Conservation (phyloP, 2,888 invertebrate genomes). For the Heliconius cydno region DNA sequence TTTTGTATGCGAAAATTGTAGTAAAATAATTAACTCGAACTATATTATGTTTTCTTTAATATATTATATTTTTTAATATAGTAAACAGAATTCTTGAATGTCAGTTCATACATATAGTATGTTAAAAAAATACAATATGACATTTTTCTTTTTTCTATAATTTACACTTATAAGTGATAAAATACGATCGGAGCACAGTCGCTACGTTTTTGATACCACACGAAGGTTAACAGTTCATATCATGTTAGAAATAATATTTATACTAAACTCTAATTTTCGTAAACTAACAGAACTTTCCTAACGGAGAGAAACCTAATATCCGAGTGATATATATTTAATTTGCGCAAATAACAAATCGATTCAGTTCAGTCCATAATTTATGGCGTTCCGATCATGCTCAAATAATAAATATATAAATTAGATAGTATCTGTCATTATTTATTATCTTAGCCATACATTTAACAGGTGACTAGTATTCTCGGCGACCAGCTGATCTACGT, state of each 20-base stretch:
- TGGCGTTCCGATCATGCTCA: too few species aligned
- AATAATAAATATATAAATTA: not conserved
- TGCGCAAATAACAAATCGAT: not conserved
- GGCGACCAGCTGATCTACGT: constrained; percentile 67
- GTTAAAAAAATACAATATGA: not conserved
- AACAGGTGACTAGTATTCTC: constrained; percentile 48
- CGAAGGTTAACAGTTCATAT: too few species aligned
- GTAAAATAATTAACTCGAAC: constrained; percentile 14
- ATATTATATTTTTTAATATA: not conserved
- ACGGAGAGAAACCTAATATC: not conserved
- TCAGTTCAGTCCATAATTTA: too few species aligned
- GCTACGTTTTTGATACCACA: too few species aligned
- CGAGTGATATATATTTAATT: not conserved
- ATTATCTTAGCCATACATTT: constrained; percentile 17
- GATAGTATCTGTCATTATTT: not conserved
- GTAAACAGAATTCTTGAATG: not conserved
- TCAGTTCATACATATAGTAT: not conserved
- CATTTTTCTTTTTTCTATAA: too few species aligned
- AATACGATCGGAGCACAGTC: too few species aligned
- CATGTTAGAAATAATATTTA: too few species aligned
- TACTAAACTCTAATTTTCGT: too few species aligned
- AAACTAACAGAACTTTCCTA: too few species aligned
- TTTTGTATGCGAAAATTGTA: not conserved
- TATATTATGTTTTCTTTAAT: not conserved
- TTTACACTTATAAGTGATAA: too few species aligned